Percentiles rank a stretch among this genome's conserved stretches.
These are phyloP conservation scores for Scaptomyza reducta DNA, from an alignment of 2,888 invertebrate species.

Conservation along the genomic window DNA sequence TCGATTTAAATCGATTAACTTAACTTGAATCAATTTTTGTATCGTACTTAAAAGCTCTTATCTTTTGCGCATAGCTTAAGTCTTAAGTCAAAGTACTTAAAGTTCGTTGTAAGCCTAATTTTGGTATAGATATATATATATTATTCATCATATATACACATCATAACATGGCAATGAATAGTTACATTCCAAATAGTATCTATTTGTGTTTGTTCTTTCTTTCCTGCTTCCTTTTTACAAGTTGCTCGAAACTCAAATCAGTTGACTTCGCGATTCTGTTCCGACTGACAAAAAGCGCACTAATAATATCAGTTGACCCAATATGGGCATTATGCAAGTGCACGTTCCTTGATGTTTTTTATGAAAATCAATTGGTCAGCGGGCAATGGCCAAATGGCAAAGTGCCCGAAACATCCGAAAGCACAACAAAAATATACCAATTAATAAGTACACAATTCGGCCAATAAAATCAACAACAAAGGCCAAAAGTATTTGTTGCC, in stretches of 20 bases:
- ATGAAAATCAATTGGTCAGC: conserved; percentile 60
- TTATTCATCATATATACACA: not conserved
- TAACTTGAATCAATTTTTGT: not conserved
- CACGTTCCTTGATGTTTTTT: conserved; percentile 2
- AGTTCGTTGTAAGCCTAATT: not conserved
- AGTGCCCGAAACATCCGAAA: conserved; percentile 49
- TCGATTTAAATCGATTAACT: not conserved
- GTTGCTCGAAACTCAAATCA: conserved; percentile 51
- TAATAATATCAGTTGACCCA: not conserved
- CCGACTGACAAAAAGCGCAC: conserved; percentile 34
- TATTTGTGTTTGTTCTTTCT: conserved; percentile 11
- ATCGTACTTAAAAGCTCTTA: not conserved
- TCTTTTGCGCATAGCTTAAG: not conserved
- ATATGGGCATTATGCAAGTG: conserved; percentile 36
- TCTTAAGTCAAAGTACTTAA: not conserved
- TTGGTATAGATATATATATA: not conserved
- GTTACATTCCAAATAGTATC: conserved; percentile 25
- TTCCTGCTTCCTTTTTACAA: conserved; percentile 22
- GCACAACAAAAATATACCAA: conserved; percentile 44
- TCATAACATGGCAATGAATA: too few species aligned
- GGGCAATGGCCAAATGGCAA: conserved; percentile 63
- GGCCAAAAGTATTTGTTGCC: conserved; percentile 25
- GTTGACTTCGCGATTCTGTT: conserved; percentile 59
- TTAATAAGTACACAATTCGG: conserved; percentile 70
- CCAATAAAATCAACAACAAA: conserved; percentile 60